Evolutionary conservation across 2,797 vertebrate species (phyloP).

Genomic region (Coreius guichenoti): DNA sequence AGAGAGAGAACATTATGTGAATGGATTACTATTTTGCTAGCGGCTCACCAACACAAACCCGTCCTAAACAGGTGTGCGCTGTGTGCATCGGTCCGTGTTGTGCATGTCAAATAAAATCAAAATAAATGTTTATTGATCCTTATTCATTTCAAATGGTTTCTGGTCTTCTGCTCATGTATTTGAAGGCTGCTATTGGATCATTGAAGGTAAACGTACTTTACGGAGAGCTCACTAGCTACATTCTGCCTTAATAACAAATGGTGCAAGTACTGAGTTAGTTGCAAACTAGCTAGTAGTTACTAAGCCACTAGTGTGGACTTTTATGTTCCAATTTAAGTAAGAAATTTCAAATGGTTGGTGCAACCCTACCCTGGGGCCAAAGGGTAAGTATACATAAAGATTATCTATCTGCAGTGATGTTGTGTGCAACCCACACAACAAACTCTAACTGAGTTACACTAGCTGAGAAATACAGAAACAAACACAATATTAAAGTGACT

Average conservation of each 20-base stretch:
- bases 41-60: neutral
- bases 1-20: too few species aligned
- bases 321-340: neutral
- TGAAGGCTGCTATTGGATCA: neutral
- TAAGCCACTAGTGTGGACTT: neutral
- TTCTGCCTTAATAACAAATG: neutral
- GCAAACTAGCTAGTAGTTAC: neutral
- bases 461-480: neutral
- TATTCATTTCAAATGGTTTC: neutral
- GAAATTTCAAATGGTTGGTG: neutral
- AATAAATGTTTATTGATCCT: neutral
- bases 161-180: neutral
- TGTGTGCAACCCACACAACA: conserved; percentile 33
- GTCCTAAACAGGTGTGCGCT: neutral
- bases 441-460: neutral
- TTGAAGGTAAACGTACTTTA: neutral
- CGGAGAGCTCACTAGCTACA: neutral
- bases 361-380: neutral
- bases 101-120: neutral
- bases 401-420: conserved; percentile 8
- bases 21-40: too few species aligned
- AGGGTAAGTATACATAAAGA: conserved; percentile 19
- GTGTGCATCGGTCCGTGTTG: neutral
- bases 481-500: neutral
- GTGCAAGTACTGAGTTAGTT: neutral